Conservation (phyloP, 2,797 vertebrate species). For the Pygocentrus nattereri region DNA sequence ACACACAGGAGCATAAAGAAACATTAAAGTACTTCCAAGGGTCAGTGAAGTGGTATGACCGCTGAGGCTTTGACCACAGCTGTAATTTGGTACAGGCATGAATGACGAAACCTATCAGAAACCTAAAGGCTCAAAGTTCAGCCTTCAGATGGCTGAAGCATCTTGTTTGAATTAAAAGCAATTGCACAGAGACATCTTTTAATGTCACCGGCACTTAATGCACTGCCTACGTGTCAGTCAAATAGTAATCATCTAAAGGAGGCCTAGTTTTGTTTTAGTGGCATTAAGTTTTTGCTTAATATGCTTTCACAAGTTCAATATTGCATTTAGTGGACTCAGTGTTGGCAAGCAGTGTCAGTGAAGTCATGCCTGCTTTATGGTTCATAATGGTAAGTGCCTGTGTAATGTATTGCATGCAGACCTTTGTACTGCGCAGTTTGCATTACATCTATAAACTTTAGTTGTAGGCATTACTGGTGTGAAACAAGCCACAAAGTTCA, state of each 20-base stretch:
- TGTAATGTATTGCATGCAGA: background rate
- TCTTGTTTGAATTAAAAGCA: conserved; percentile 1
- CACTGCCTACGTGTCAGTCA: background rate
- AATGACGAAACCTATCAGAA: conserved; percentile 28
- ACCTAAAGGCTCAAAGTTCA: conserved; percentile 25
- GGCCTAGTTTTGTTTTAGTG: background rate
- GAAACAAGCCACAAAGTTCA: background rate
- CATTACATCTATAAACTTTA: background rate
- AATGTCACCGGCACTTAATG: background rate
- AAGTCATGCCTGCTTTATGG: background rate
- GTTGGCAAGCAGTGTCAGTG: background rate
- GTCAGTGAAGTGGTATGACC: conserved; percentile 24
- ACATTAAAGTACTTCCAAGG: conserved; percentile 15
- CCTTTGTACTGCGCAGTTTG: background rate
- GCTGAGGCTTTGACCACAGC: conserved; percentile 33
- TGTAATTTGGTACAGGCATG: conserved; percentile 26
- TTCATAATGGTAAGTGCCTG: background rate
- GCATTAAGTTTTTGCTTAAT: background rate
- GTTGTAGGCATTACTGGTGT: background rate
- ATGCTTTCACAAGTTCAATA: background rate
- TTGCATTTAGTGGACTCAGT: background rate
- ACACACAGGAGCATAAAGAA: conserved; percentile 31
- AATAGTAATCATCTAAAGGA: background rate
- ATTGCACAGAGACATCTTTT: background rate
- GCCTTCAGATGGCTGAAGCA: background rate